Conservation (phyloP, 2,888 invertebrate species). For the Caenorhabditis zanzibari region DNA sequence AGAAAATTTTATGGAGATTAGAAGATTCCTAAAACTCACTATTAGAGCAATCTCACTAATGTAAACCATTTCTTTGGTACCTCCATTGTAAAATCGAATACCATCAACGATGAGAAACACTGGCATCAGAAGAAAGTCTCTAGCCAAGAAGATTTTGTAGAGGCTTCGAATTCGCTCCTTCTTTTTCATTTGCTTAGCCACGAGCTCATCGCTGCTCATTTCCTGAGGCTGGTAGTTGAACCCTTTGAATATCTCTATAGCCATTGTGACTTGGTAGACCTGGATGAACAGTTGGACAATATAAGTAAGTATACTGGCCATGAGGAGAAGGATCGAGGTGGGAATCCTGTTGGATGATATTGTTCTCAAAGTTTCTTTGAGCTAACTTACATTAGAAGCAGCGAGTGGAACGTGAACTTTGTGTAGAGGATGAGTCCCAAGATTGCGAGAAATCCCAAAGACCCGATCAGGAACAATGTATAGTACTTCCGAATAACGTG, state of each 20-base stretch:
- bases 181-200: not conserved
- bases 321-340: not conserved
- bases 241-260: not conserved
- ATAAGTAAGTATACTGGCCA: not conserved
- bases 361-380: not conserved
- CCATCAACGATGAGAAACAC: not conserved
- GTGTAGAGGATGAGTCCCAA: not conserved
- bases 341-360: not conserved
- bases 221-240: not conserved
- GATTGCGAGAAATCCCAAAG: not conserved
- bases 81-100: not conserved
- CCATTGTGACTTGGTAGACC: slow-evolving; percentile 12
- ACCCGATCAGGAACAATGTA: not conserved
- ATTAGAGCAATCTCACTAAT: not conserved
- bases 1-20: not conserved
- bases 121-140: not conserved
- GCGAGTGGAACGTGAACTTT: not conserved
- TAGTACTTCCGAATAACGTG: slow-evolving; percentile 2
- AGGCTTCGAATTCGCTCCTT: not conserved
- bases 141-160: not conserved
- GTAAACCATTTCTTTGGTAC: not conserved
- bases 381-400: not conserved
- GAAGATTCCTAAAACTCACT: not conserved
- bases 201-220: not conserved
- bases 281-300: not conserved